A percentile compares a stretch with the other conserved stretches of the same genome.
Evolutionary conservation across 1,140 invertebrate species (phyloP).

Genomic region (Pogonomyrmex barbatus): DNA sequence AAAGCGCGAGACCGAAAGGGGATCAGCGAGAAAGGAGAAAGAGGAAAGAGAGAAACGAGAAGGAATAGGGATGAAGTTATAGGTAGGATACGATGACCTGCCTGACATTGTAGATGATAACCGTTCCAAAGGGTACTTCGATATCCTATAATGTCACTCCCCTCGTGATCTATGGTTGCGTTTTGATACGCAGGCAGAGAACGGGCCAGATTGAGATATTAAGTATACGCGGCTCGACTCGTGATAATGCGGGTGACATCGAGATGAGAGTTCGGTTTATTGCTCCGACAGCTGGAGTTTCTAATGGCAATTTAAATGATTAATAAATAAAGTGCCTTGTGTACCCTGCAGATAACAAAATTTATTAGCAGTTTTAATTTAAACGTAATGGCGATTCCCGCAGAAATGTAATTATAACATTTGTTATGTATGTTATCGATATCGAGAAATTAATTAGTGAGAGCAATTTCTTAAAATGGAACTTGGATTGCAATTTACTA

Average conservation of each 20-base stretch:
- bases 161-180: slow-evolving; percentile 72
- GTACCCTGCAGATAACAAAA: not conserved
- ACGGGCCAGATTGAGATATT: slow-evolving; percentile 73
- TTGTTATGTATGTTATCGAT: not conserved
- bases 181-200: slow-evolving; percentile 66
- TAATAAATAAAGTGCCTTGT: slow-evolving; percentile 43
- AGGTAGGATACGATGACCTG: slow-evolving; percentile 43
- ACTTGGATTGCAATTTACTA: not conserved
- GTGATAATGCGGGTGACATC: slow-evolving; percentile 59
- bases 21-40: not conserved
- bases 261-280: slow-evolving; percentile 47
- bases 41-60: slow-evolving; percentile 17
- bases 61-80: slow-evolving; percentile 26
- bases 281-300: slow-evolving; percentile 42
- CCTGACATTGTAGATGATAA: slow-evolving; percentile 72
- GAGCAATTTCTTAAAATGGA: not conserved
- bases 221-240: slow-evolving; percentile 1
- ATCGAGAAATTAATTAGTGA: slow-evolving; percentile 15
- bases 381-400: not conserved
- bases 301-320: slow-evolving; percentile 38
- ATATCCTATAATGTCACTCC: slow-evolving; percentile 67
- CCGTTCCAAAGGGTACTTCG: slow-evolving; percentile 71
- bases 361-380: slow-evolving; percentile 35
- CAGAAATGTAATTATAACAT: slow-evolving; percentile 5
- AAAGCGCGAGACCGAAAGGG: slow-evolving; percentile 72